Percentiles rank a stretch among this genome's conserved stretches.
phyloP scores from a whole-genome alignment of 53 echinoderm and acorn worm genomes.

The Crossaster papposus region DNA sequence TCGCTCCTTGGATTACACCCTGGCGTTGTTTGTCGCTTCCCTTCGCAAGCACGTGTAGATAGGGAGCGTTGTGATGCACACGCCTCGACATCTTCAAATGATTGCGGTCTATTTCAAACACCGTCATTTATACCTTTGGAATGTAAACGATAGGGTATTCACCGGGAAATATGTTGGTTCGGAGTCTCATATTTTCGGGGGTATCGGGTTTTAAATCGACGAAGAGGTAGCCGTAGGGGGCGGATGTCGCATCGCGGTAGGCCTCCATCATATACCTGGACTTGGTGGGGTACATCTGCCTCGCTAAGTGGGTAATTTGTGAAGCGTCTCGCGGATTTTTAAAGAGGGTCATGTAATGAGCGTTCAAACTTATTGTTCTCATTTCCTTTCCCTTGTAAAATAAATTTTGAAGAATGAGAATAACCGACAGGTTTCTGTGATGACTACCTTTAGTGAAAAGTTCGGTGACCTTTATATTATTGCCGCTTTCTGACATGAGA shows the following conservation, averaged over 20 bases:
- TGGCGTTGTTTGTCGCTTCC: slow-evolving; percentile 67
- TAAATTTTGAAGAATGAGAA: slow-evolving; percentile 74
- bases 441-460: slow-evolving; percentile 85
- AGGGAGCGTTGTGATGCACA: slow-evolving; percentile 61
- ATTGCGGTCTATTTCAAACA: not conserved
- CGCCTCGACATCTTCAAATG: slow-evolving; percentile 60
- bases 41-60: slow-evolving; percentile 69
- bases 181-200: slow-evolving; percentile 62
- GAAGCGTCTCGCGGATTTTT: slow-evolving; percentile 81
- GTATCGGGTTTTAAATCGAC: slow-evolving; percentile 78
- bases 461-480: slow-evolving; percentile 63
- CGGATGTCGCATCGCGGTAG: slow-evolving; percentile 60
- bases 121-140: slow-evolving; percentile 39
- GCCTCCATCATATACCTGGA: slow-evolving; percentile 74
- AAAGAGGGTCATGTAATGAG: slow-evolving; percentile 75
- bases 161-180: slow-evolving; percentile 70
- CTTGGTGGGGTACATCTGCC: slow-evolving; percentile 82
- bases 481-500: slow-evolving; percentile 71
- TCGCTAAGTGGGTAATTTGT: slow-evolving; percentile 76
- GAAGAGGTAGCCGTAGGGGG: slow-evolving; percentile 73
- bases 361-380: slow-evolving; percentile 77
- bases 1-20: slow-evolving; percentile 68
- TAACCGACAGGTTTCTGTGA: slow-evolving; percentile 79
- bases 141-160: slow-evolving; percentile 63
- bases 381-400: slow-evolving; percentile 77